phyloP scores from a whole-genome alignment of 2,888 invertebrate genomes.

The Camptogramma bilineatum region DNA sequence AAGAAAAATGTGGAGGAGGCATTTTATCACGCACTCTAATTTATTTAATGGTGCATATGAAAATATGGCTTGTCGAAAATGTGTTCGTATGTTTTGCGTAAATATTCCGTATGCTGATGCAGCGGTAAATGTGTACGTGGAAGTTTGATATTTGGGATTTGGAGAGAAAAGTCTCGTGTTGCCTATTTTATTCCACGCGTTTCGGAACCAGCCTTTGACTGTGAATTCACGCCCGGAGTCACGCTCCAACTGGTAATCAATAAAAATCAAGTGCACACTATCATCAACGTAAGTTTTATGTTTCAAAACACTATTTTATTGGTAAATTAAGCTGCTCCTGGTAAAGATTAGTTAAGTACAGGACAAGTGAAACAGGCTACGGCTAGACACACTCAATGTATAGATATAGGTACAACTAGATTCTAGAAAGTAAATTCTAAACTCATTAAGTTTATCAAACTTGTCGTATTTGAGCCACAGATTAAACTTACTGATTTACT shows the following conservation, averaged over 20 bases:
- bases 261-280: too few species aligned
- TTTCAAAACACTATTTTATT: too few species aligned
- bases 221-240: too few species aligned
- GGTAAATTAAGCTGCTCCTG: too few species aligned
- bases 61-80: slow-evolving; percentile 37
- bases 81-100: slow-evolving; percentile 15
- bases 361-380: too few species aligned
- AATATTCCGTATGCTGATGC: slow-evolving; percentile 24
- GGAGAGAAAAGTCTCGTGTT: neutral
- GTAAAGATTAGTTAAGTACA: too few species aligned
- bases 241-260: too few species aligned
- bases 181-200: too few species aligned
- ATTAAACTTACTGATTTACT: neutral
- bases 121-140: slow-evolving; percentile 4
- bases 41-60: slow-evolving; percentile 44
- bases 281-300: too few species aligned
- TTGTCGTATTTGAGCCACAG: neutral
- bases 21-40: slow-evolving; percentile 42
- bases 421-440: neutral
- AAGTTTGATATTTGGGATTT: slow-evolving; percentile 1
- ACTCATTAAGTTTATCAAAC: neutral
- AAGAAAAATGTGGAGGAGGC: slow-evolving; percentile 48
- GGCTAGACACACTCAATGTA: too few species aligned
- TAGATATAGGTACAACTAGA: neutral
- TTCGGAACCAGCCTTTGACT: too few species aligned